Evolutionary conservation across 2,888 invertebrate genomes (phyloP).

Genomic region (Serripes groenlandicus): DNA sequence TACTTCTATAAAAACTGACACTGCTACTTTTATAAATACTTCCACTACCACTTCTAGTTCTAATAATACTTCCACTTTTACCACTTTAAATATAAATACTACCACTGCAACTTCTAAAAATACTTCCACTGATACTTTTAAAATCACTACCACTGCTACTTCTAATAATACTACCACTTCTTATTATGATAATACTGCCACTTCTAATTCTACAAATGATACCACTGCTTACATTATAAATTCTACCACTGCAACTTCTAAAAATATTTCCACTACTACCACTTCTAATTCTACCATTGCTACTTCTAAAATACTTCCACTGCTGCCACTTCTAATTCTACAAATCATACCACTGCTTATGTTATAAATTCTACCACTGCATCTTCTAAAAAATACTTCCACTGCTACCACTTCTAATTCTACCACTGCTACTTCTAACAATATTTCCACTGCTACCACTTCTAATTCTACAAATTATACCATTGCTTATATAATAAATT

Average conservation of each 20-base stretch:
- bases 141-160: constrained; percentile 16
- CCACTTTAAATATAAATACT: constrained; percentile 12
- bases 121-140: constrained; percentile 15
- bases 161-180: constrained; percentile 16
- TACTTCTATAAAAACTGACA: constrained; percentile 12
- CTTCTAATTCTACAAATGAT: constrained; percentile 22
- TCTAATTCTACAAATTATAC: constrained; percentile 17
- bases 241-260: constrained; percentile 1
- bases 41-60: constrained; percentile 16
- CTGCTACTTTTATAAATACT: not conserved
- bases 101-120: constrained; percentile 15
- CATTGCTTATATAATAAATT: constrained; percentile 12
- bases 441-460: too few species aligned
- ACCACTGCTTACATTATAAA: constrained; percentile 14
- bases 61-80: constrained; percentile 10
- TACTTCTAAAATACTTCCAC: not conserved
- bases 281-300: not conserved
- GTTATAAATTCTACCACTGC: constrained; percentile 3
- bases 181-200: constrained; percentile 9
- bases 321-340: not conserved
- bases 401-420: not conserved
- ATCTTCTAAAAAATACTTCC: constrained; percentile 12
- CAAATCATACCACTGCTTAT: constrained; percentile 11
- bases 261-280: constrained; percentile 1
- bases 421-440: too few species aligned